A percentile compares a stretch with the other conserved stretches of the same genome.
These are phyloP conservation scores for Caranx ignobilis DNA, from an alignment of 2,113 vertebrate genomes.

Conservation along the genomic window DNA sequence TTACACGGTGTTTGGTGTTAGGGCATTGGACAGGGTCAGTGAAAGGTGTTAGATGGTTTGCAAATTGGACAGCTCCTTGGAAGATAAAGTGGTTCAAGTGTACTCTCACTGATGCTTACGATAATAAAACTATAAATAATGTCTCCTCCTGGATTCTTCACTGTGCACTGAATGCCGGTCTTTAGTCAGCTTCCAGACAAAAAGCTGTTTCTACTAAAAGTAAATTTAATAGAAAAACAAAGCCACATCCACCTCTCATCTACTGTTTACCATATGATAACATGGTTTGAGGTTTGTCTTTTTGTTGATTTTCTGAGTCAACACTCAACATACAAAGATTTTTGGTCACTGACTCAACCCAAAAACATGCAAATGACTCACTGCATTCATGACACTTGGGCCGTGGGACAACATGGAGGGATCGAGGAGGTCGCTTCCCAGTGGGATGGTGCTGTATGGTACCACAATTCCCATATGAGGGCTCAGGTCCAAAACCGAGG, in stretches of 20 bases:
- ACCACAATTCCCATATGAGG: constrained; percentile 52
- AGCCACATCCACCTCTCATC: constrained; percentile 19
- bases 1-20: not conserved
- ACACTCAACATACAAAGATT: constrained; percentile 34
- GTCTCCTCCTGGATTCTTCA: not conserved
- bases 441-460: constrained; percentile 63
- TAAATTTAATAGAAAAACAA: constrained; percentile 27
- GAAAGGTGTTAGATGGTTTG: not conserved
- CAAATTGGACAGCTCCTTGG: not conserved
- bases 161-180: not conserved
- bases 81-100: not conserved
- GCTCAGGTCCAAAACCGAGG: constrained; percentile 32
- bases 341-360: constrained; percentile 46
- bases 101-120: not conserved
- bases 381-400: constrained; percentile 63
- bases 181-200: not conserved
- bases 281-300: constrained; percentile 42
- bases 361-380: constrained; percentile 73
- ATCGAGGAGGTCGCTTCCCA: constrained; percentile 57
- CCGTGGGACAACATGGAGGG: constrained; percentile 59
- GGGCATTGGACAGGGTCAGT: not conserved
- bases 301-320: constrained; percentile 57
- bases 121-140: not conserved
- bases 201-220: constrained; percentile 17
- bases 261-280: constrained; percentile 27